phyloP scores from a whole-genome alignment of 2,888 invertebrate species.

The Laothoe populi region DNA sequence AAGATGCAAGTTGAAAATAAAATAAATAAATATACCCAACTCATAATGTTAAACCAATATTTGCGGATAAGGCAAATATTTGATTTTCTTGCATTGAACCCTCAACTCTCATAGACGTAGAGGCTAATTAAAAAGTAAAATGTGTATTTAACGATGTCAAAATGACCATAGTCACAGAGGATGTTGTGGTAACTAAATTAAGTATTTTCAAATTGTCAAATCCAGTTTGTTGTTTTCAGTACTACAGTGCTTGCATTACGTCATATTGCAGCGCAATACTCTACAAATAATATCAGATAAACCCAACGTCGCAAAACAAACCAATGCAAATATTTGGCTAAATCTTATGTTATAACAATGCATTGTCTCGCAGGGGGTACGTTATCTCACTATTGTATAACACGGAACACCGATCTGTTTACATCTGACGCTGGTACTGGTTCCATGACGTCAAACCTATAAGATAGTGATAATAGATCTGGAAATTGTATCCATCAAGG shows the following conservation, averaged over 20 bases:
- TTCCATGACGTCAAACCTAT: constrained; percentile 29
- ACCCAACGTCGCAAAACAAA: not conserved
- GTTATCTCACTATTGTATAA: constrained; percentile 34
- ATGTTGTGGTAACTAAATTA: too few species aligned
- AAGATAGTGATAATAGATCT: not conserved
- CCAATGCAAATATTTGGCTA: not conserved
- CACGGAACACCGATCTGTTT: constrained; percentile 29
- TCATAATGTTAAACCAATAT: too few species aligned
- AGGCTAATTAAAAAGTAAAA: too few species aligned
- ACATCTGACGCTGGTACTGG: constrained; percentile 7
- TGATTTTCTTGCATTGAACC: too few species aligned
- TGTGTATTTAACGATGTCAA: too few species aligned
- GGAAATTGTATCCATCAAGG: not conserved
- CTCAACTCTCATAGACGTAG: too few species aligned
- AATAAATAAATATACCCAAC: too few species aligned
- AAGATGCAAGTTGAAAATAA: too few species aligned
- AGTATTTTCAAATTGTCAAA: too few species aligned
- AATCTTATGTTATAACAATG: constrained; percentile 6
- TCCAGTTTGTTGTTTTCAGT: not conserved
- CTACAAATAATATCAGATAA: not conserved
- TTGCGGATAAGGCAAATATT: too few species aligned
- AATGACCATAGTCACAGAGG: too few species aligned
- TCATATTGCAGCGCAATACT: not conserved
- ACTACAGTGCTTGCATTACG: too few species aligned
- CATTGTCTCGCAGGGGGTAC: constrained; percentile 43